Base-by-base conservation (phyloP, 2,797 vertebrate species). In the Liparis tanakae region DNA sequence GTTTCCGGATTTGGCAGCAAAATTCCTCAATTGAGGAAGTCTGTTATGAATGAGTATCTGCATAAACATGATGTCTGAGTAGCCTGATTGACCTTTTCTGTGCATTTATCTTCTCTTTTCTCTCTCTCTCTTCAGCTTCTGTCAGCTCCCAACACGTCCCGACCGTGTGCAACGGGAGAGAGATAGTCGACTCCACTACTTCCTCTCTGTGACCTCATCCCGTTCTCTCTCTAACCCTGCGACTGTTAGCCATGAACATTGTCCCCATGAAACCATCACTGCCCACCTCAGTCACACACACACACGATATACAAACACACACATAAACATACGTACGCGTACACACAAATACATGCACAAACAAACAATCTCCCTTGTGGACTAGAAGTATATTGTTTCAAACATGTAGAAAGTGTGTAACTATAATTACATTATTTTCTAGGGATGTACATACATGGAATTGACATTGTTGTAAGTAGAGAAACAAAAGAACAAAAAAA, bases 401-500 rank as follows among this genome's bases (percentile, higher is more conserved):
- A 94, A 96, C 89, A 94, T 97, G 96, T 98, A 98, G 97, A 97
- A 96, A 96, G 93, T 93, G 95, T 96, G 95, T 96, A 95, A 92
- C 84, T 93, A 93, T 92, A 95, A 95, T 96, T 97, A 97, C 97
- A 97, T 98, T 99, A 98, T 99, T 99, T 98, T 98, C 96, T 96
- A 98, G 97, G 96, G 95, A 86, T 97, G 96, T 98, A 98, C 93
- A 97, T 96, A 96, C 87, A 91, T 93, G 87, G 75, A 91, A 92
- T 91, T 74, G 15, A 96, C 96, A 95, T 96, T 87, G 95, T 97
- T 96, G 94, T 97, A 93, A 85, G 92, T 94, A 97, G 94, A 94
- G 88, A 94, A 93, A 94, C 89, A 93, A 95, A 96, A 94, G 83
- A 96, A 92, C 90, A 93, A 94, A 93, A 94, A 46, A 92, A 89